A percentile compares a stretch with the other conserved stretches of the same genome.
These are phyloP conservation scores for Syngnathus acus DNA, from an alignment of 2,797 vertebrate genomes.

Conservation along the genomic window DNA sequence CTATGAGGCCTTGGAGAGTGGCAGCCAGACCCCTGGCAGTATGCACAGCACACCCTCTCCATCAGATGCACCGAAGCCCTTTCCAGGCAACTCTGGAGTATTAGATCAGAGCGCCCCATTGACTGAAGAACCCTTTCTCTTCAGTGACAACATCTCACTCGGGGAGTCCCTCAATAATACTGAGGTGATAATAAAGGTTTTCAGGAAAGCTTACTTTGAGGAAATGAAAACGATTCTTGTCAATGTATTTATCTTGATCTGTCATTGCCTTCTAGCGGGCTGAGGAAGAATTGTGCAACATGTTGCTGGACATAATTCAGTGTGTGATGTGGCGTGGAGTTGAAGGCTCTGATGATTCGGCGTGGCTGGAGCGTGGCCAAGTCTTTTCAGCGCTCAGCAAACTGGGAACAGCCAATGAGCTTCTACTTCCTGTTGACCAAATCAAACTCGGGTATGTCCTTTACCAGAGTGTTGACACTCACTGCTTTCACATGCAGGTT, in stretches of 20 bases:
- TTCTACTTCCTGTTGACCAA: slow-evolving; percentile 85
- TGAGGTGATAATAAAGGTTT: slow-evolving; percentile 69
- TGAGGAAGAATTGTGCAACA: slow-evolving; percentile 82
- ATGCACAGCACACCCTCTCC: slow-evolving; percentile 89
- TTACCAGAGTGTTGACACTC: background rate
- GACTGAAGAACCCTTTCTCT: slow-evolving; percentile 69
- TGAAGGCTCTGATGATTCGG: slow-evolving; percentile 82
- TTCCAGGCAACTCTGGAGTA: slow-evolving; percentile 66
- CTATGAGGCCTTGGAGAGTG: slow-evolving; percentile 74
- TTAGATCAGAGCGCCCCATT: slow-evolving; percentile 65
- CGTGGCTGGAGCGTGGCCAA: slow-evolving; percentile 91
- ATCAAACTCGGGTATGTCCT: slow-evolving; percentile 82
- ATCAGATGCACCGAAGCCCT: slow-evolving; percentile 76
- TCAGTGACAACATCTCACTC: slow-evolving; percentile 77
- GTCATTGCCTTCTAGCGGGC: slow-evolving; percentile 65
- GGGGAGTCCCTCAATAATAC: slow-evolving; percentile 76
- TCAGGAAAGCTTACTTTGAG: background rate
- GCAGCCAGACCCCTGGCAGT: slow-evolving; percentile 83
- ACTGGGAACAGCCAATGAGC: slow-evolving; percentile 80
- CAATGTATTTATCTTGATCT: background rate
- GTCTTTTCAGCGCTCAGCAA: slow-evolving; percentile 93
- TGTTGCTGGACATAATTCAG: slow-evolving; percentile 82
- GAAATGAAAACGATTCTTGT: background rate
- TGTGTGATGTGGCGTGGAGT: slow-evolving; percentile 92
- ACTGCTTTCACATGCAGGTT: background rate